Base-by-base conservation (phyloP, 2,888 invertebrate genomes). In the Ophion slaviceki region DNA sequence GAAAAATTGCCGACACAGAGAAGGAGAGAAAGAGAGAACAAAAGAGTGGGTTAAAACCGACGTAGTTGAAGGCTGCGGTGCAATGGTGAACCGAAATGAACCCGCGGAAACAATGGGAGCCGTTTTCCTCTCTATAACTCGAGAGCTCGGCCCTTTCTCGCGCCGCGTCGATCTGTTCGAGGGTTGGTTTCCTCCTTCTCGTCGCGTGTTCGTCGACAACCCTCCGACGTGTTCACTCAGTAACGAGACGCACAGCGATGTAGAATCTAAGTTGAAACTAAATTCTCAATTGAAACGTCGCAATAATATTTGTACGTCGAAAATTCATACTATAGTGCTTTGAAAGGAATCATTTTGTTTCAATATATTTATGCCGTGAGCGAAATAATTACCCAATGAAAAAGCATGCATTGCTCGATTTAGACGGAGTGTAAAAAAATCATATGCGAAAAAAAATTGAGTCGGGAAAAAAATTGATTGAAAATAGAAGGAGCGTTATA, bases 51-150 rank as follows among this genome's bases (percentile, higher is more conserved):
- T 47, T 45, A 64, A 80, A 76, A 71, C 53, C 66, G 40, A 70
- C 61, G 76, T 82, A 84, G 74, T 84, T 84, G 62, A 75, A 84
- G 80, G 80, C 62, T 80, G 57, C 47, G 57, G 40, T 57, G 80
- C 79, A 84, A 84, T 75, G 83, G 75, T 80, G 70, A 80, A 80
- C 75, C 83, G 32, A 75, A 79, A 79, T 84, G 79, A 62, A 84
- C 75, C 75, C 79, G 80, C 72, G 79, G 45, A 84, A 84, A 84
- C 83, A 84, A 84, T 83, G 45, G 53, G 62, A 79, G 62, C 59
- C 40, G 17, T 40, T 32, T 79, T 64, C 53, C 75, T 70, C 77
- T 24, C 66, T 53, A 24, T 57, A 57, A 70, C 61, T 75, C 84
- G 53, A 62, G 17, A 64, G 28, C 64, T 77, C 32, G 17, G 53